Evolutionary conservation across 2,797 vertebrate species (phyloP).

Genomic region (Hafferia zeledoni): DNA sequence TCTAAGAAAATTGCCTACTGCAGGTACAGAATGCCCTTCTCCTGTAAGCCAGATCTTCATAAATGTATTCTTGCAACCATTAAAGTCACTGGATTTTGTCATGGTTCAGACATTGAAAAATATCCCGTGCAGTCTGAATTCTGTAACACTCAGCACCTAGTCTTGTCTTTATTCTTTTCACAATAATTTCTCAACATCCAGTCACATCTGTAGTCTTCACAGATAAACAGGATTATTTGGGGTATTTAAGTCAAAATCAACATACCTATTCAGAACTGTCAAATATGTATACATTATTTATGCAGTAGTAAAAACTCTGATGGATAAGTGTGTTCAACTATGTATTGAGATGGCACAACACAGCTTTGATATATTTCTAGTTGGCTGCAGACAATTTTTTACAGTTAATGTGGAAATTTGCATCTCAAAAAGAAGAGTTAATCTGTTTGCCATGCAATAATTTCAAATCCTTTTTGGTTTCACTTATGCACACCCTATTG

Average conservation of each 20-base stretch:
- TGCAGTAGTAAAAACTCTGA: background rate
- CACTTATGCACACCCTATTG: background rate
- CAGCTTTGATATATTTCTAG: background rate
- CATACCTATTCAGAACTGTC: background rate
- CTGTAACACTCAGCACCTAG: background rate
- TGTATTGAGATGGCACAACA: background rate
- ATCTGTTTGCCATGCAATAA: background rate
- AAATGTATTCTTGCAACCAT: background rate
- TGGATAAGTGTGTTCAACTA: background rate
- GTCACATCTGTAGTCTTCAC: background rate
- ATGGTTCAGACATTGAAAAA: background rate
- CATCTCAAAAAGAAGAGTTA: conserved; percentile 11
- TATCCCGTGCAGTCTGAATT: background rate
- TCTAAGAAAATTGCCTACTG: background rate
- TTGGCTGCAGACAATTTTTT: background rate
- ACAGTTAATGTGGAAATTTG: conserved; percentile 14
- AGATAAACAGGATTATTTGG: background rate
- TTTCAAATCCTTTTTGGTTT: background rate
- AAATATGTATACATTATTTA: background rate
- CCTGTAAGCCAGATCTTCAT: background rate
- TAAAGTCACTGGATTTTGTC: background rate
- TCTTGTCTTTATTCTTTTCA: background rate
- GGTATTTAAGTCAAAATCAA: background rate
- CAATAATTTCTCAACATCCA: background rate
- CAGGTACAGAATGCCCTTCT: background rate